Percentiles rank a stretch among this genome's conserved stretches.
phyloP scores from a whole-genome alignment of 2,888 invertebrate genomes.

The Caenorhabditis uteleia region DNA sequence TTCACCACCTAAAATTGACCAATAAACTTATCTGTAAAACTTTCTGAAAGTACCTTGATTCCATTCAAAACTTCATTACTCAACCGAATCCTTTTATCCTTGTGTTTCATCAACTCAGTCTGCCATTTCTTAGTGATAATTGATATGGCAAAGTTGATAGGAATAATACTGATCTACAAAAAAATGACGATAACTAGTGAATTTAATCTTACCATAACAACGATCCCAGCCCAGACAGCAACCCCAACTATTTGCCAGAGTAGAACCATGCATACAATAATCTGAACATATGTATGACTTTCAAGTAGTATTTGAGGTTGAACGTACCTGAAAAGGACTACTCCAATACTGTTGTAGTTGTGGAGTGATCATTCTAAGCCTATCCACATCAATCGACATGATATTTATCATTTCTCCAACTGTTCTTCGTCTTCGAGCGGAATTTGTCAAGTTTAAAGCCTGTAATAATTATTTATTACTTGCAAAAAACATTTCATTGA shows the following conservation, averaged over 20 bases:
- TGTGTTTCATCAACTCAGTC: slow-evolving; percentile 87
- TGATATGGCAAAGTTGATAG: slow-evolving; percentile 64
- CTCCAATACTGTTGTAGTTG: slow-evolving; percentile 68
- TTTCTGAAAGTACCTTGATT: too few species aligned
- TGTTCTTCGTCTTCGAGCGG: slow-evolving; percentile 72
- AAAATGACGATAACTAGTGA: too few species aligned
- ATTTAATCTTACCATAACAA: slow-evolving; percentile 92
- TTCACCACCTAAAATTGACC: too few species aligned
- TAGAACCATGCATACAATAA: slow-evolving; percentile 66
- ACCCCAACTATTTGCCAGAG: slow-evolving; percentile 75
- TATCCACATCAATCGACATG: slow-evolving; percentile 73
- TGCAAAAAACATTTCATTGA: too few species aligned
- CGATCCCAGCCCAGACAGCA: slow-evolving; percentile 87
- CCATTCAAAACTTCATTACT: slow-evolving; percentile 92
- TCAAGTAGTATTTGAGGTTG: too few species aligned
- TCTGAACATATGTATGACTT: slow-evolving; percentile 45
- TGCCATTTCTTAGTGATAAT: slow-evolving; percentile 60
- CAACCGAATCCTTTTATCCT: slow-evolving; percentile 88
- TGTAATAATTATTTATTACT: too few species aligned
- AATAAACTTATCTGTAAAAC: too few species aligned
- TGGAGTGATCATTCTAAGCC: slow-evolving; percentile 70
- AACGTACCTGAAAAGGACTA: slow-evolving; percentile 64
- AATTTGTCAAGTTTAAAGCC: slow-evolving; percentile 71
- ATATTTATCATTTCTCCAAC: slow-evolving; percentile 74
- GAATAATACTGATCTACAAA: slow-evolving; percentile 73